A percentile compares a stretch with the other conserved stretches of the same genome.
These are phyloP conservation scores for Rhogogaster chlorosoma DNA, from an alignment of 2,888 invertebrate species.

Conservation along the genomic window DNA sequence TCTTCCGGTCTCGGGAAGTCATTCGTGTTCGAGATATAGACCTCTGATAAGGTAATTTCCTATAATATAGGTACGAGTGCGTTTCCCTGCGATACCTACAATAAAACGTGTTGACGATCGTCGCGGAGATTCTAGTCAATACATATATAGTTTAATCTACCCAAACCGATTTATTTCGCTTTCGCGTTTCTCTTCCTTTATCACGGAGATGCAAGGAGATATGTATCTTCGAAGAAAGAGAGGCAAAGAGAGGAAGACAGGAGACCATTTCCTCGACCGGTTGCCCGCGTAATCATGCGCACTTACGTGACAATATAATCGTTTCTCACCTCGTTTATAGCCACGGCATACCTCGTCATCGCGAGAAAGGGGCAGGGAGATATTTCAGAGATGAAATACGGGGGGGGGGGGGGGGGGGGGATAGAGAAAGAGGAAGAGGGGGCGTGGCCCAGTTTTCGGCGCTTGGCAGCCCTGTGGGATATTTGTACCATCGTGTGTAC, in stretches of 20 bases:
- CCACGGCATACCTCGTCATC: conserved; percentile 27
- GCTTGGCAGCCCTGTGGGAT: conserved; percentile 24
- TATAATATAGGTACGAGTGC: not conserved
- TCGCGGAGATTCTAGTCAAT: not conserved
- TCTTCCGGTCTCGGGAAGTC: not conserved
- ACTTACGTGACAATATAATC: conserved; percentile 41
- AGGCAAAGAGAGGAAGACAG: not conserved
- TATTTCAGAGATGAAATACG: conserved; percentile 29
- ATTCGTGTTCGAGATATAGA: not conserved
- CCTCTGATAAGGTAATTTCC: too few relatives aligned
- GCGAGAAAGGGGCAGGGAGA: conserved; percentile 5
- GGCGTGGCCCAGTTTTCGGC: conserved; percentile 36
- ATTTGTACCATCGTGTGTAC: not conserved
- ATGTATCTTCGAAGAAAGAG: not conserved
- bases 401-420: not conserved
- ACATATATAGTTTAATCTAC: not conserved
- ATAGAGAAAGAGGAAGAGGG: conserved; percentile 20
- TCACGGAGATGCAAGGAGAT: not conserved
- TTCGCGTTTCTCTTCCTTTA: not conserved
- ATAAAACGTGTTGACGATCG: not conserved
- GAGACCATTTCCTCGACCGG: conserved; percentile 4
- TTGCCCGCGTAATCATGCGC: conserved; percentile 21
- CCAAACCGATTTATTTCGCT: not conserved
- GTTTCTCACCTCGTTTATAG: conserved; percentile 45
- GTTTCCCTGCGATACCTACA: not conserved